Conservation (phyloP, 2,888 invertebrate species). For the Eurois occulta region DNA sequence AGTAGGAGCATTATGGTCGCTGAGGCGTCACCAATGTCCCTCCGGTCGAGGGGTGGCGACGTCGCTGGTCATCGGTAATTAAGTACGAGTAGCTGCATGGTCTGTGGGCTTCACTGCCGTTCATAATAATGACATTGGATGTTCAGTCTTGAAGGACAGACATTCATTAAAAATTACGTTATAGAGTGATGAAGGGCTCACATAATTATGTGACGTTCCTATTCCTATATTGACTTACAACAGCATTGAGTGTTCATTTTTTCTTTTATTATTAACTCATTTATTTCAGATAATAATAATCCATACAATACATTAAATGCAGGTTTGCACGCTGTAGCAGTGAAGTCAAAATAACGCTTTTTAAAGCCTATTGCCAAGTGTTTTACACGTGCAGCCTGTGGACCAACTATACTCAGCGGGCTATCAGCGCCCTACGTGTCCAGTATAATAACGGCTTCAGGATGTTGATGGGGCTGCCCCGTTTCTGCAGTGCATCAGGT, state of each 20-base stretch:
- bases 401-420: too few relatives aligned
- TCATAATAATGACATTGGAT: constrained; percentile 43
- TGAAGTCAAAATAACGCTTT: too few relatives aligned
- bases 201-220: not conserved
- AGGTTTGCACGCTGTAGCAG: too few relatives aligned
- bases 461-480: too few relatives aligned
- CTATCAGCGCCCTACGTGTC: too few relatives aligned
- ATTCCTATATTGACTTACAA: not conserved
- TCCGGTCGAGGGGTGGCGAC: constrained; percentile 18
- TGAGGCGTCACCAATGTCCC: constrained; percentile 50
- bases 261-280: too few relatives aligned
- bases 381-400: too few relatives aligned
- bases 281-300: too few relatives aligned
- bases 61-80: constrained; percentile 40
- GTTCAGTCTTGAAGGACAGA: constrained; percentile 21
- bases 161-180: not conserved
- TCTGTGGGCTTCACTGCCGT: constrained; percentile 46
- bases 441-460: too few relatives aligned
- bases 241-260: not conserved
- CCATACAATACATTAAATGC: too few relatives aligned
- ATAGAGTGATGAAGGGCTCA: not conserved
- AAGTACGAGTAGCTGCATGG: constrained; percentile 28
- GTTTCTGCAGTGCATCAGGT: too few relatives aligned
- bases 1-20: constrained; percentile 36
- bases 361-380: too few relatives aligned